Percentiles rank a stretch among this genome's conserved stretches.
Evolutionary conservation across 53 echinoderm and acorn worm species (phyloP).

Genomic region (Apostichopus leukothele): DNA sequence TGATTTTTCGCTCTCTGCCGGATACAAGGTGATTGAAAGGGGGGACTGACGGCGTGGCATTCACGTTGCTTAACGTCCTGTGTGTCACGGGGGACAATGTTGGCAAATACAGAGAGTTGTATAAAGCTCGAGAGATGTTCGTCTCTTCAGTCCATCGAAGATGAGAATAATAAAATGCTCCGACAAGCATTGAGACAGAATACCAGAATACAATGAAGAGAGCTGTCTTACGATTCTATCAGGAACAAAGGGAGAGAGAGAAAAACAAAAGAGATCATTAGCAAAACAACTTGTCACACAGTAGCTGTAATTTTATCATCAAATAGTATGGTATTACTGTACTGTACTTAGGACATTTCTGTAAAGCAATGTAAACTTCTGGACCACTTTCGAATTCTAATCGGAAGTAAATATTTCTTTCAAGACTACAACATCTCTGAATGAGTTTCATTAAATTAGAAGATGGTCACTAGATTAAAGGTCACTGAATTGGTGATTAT

Average conservation of each 20-base stretch:
- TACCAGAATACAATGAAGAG: conserved; percentile 87
- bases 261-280: background rate
- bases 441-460: no score
- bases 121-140: conserved; percentile 67
- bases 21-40: conserved; percentile 53
- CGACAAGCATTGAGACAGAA: conserved; percentile 75
- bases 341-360: no score
- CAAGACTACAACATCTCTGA: no score
- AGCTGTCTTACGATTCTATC: conserved; percentile 78
- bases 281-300: no score
- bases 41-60: conserved; percentile 27
- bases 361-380: no score
- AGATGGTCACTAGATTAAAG: no score
- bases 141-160: conserved; percentile 77
- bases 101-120: conserved; percentile 78
- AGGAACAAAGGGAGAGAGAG: background rate
- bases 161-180: conserved; percentile 88
- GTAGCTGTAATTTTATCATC: no score
- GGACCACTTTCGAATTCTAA: no score
- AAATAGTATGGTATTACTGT: no score
- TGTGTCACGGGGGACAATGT: conserved; percentile 62
- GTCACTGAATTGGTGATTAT: no score
- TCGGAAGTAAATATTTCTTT: no score
- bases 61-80: conserved; percentile 50
- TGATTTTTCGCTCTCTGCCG: conserved; percentile 41